Base-by-base conservation (phyloP, 1,140 invertebrate genomes). In the Frieseomelitta varia region DNA sequence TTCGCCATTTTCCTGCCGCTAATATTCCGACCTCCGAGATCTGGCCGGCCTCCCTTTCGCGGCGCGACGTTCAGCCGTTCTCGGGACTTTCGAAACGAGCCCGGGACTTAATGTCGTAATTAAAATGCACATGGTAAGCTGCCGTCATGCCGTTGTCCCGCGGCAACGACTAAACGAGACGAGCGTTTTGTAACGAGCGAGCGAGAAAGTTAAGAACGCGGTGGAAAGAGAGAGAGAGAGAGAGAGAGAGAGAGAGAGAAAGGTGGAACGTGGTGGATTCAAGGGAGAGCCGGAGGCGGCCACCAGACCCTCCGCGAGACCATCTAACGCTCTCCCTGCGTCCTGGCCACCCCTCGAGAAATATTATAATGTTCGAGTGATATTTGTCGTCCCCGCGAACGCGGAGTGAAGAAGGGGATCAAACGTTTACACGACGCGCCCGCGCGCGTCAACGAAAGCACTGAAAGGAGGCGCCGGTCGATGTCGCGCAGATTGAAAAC, bases 71-170 rank as follows among this genome's bases (percentile, higher is more conserved):
- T 65, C 30, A 30, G 58, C 68, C 71, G 71, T 79, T 71, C 83
- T 76, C 61, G 75, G 75, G 80, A 85, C 75, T 61, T 78, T 74
- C 89, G 84, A 79, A 90, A 87, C 88, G 79, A 89, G 79, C 78
- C 83, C 85, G 85, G 89, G 90, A 90, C 88, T 93, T 93, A 93
- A 93, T 93, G 88, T 91, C 88, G 92, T 89, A 93, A 93, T 93
- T 93, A 93, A 93, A 93, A 93, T 93, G 91, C 92, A 92, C 92
- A 91, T 86, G 89, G 90, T 91, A 92, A 92, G 87, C 87, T 90
- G 87, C 87, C 84, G 83, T 81, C 80, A 85, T 86, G 71, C 75
- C 88, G 90, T 82, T 90, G 91, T 92, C 88, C 90, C 83, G 87
- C 85, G 88, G 88, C 86, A 84, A 89, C 73, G 87, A 74, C 86